These are phyloP conservation scores for Mesoligia furuncula DNA, from an alignment of 2,888 invertebrate species.

Conservation along the genomic window DNA sequence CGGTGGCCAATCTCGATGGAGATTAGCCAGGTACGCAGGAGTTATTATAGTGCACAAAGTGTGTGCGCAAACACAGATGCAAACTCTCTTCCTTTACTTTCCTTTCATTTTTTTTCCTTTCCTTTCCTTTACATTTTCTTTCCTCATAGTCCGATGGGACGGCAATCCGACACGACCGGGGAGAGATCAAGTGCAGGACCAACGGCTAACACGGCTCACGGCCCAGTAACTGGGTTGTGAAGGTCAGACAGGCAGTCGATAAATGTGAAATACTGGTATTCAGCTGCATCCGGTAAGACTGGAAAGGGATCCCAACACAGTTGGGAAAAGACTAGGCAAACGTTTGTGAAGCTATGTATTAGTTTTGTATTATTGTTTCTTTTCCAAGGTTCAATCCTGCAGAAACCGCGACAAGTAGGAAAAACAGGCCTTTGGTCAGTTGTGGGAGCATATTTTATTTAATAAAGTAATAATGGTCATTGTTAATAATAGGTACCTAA, in stretches of 20 bases:
- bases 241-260: background rate
- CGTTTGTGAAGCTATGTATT: background rate
- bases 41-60: too few relatives aligned
- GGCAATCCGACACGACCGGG: too few relatives aligned
- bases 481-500: background rate
- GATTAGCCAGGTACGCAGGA: too few relatives aligned
- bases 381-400: constrained; percentile 6
- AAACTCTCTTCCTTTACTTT: too few relatives aligned
- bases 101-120: too few relatives aligned
- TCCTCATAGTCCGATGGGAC: too few relatives aligned
- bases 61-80: too few relatives aligned
- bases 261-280: background rate
- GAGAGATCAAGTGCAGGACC: too few relatives aligned
- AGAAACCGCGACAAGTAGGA: constrained; percentile 3
- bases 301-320: background rate
- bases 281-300: background rate
- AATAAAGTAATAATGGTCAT: background rate
- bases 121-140: too few relatives aligned
- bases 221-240: background rate
- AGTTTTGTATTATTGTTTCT: background rate
- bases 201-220: too few relatives aligned
- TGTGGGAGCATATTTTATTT: constrained; percentile 2
- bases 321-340: background rate
- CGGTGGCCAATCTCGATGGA: too few relatives aligned
- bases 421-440: background rate